These are phyloP conservation scores for Chrysaora quinquecirrha DNA, from an alignment of 30 jellyfish, hydroid and myxozoan species.

Conservation along the genomic window DNA sequence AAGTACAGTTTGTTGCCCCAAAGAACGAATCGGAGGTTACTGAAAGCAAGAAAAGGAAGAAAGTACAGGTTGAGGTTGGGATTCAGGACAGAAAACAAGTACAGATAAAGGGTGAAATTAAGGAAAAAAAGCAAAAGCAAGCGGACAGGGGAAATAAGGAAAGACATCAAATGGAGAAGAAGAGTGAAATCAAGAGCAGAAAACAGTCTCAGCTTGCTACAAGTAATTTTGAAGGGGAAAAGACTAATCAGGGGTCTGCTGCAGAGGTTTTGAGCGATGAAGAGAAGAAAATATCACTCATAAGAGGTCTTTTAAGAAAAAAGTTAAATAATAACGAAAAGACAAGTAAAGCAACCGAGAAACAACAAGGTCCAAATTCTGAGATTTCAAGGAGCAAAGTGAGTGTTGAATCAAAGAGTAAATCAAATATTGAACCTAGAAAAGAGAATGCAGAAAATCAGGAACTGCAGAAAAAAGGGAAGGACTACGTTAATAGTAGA, in stretches of 20 bases:
- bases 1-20: neutral
- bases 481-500: neutral
- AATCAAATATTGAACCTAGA: neutral
- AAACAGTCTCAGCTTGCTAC: too few relatives aligned
- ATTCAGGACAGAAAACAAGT: neutral
- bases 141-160: too few relatives aligned
- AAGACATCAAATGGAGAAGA: too few relatives aligned
- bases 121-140: neutral
- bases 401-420: neutral
- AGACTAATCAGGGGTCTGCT: neutral
- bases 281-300: conserved; percentile 14
- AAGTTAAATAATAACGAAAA: neutral
- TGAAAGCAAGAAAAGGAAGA: neutral
- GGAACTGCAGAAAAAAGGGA: neutral
- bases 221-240: neutral
- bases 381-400: neutral
- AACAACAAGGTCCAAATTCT: too few relatives aligned
- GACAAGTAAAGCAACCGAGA: neutral
- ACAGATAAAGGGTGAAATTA: neutral
- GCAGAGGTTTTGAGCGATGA: conserved; percentile 22
- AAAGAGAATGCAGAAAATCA: neutral
- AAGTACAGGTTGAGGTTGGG: neutral
- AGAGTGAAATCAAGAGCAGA: neutral
- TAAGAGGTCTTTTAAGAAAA: conserved; percentile 9
- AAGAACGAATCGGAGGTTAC: neutral